Evolutionary conservation across 2,888 invertebrate genomes (phyloP).

Genomic region (Ariolimax columbianus): DNA sequence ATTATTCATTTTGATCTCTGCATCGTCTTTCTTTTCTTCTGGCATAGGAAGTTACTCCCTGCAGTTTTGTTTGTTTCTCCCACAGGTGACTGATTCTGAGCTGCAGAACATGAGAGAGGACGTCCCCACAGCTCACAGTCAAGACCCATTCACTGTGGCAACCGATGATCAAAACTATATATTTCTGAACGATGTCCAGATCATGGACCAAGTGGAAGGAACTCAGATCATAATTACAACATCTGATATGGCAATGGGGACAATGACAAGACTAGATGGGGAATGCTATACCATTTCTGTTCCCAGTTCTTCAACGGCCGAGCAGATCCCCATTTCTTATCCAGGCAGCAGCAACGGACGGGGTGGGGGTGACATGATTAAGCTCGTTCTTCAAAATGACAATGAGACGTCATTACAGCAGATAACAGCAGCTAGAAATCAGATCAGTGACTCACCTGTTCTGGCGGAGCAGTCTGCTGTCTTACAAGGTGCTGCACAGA

Average conservation of each 20-base stretch:
- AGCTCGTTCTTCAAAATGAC: slow-evolving; percentile 39
- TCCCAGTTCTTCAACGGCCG: slow-evolving; percentile 31
- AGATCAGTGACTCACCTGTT: neutral
- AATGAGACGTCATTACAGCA: slow-evolving; percentile 15
- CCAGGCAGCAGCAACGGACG: slow-evolving; percentile 24
- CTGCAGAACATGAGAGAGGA: slow-evolving; percentile 73
- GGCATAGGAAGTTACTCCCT: neutral
- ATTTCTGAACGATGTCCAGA: slow-evolving; percentile 46
- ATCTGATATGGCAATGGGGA: slow-evolving; percentile 14
- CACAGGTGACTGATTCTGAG: slow-evolving; percentile 75
- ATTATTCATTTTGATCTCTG: too few species aligned
- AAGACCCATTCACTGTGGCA: neutral
- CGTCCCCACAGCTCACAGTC: slow-evolving; percentile 47
- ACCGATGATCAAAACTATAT: slow-evolving; percentile 42
- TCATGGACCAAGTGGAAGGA: slow-evolving; percentile 42
- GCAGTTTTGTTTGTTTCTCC: neutral
- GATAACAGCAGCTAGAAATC: neutral
- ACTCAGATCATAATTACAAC: slow-evolving; percentile 50
- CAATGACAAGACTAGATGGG: slow-evolving; percentile 1
- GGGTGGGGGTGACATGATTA: slow-evolving; percentile 33
- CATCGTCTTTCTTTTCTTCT: neutral
- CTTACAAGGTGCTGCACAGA: neutral
- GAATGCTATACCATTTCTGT: slow-evolving; percentile 41
- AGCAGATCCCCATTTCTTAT: slow-evolving; percentile 28
- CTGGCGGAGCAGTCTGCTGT: neutral